Percentiles rank a stretch among this genome's conserved stretches.
phyloP scores from a whole-genome alignment of 92 coral and sea anemone species.

The Porites cylindrica region DNA sequence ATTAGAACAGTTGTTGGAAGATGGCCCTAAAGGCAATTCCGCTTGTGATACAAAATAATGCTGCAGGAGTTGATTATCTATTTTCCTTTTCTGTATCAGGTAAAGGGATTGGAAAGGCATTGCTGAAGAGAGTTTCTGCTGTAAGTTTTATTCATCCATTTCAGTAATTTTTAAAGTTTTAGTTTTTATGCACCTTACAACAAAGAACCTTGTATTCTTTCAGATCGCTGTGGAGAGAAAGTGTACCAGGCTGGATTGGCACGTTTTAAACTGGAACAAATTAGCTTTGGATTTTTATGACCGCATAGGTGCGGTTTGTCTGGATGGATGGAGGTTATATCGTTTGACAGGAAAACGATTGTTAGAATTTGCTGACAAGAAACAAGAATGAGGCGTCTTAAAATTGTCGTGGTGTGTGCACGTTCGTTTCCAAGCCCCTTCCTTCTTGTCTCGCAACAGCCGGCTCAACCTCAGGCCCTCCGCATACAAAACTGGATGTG shows the following conservation, averaged over 20 bases:
- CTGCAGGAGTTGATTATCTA: background rate
- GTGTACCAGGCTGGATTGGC: slow-evolving; percentile 78
- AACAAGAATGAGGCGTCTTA: background rate
- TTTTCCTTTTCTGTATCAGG: slow-evolving; percentile 51
- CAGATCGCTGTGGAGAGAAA: slow-evolving; percentile 81
- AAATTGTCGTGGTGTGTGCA: background rate
- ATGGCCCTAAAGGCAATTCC: too few relatives aligned
- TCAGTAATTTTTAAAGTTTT: too few relatives aligned
- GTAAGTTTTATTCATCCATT: slow-evolving; percentile 16
- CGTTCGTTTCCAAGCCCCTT: background rate
- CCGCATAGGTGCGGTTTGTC: slow-evolving; percentile 60
- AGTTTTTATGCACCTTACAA: too few relatives aligned
- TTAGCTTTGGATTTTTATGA: slow-evolving; percentile 75
- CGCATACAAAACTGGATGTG: too few relatives aligned
- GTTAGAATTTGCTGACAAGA: slow-evolving; percentile 62
- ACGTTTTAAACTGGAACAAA: slow-evolving; percentile 78
- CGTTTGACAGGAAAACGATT: slow-evolving; percentile 62
- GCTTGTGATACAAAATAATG: too few relatives aligned
- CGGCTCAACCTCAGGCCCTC: too few relatives aligned
- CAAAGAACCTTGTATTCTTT: slow-evolving; percentile 1
- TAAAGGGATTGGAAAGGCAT: slow-evolving; percentile 75
- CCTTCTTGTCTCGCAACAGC: background rate
- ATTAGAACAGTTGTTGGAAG: too few relatives aligned
- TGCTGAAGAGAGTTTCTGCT: slow-evolving; percentile 57
- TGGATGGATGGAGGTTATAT: slow-evolving; percentile 67